phyloP scores from a whole-genome alignment of 2,888 invertebrate species.

The Gryllus longicercus region DNA sequence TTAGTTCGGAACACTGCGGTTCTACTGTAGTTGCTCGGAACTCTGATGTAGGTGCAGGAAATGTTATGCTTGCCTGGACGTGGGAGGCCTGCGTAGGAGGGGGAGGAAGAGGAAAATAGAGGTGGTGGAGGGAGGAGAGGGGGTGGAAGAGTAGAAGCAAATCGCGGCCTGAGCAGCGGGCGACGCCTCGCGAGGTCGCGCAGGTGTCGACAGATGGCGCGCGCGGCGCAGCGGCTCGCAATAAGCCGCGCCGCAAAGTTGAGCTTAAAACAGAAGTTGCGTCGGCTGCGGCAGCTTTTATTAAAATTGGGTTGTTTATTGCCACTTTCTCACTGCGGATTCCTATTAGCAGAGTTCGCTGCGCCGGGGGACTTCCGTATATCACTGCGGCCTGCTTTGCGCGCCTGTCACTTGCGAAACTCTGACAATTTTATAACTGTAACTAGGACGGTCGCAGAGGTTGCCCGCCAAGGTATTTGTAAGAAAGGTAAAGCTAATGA shows the following conservation, averaged over 20 bases:
- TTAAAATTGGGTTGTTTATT: conserved; percentile 17
- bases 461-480: too few relatives aligned
- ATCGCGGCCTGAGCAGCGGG: neutral
- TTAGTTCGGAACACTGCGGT: too few relatives aligned
- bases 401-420: neutral
- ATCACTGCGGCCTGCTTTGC: neutral
- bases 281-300: neutral
- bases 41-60: too few relatives aligned
- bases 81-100: too few relatives aligned
- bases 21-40: too few relatives aligned
- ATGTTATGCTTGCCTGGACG: too few relatives aligned
- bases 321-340: neutral
- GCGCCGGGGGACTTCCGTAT: neutral
- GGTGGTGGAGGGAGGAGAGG: too few relatives aligned
- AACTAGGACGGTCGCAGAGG: too few relatives aligned
- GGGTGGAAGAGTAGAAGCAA: too few relatives aligned
- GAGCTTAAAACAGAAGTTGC: neutral
- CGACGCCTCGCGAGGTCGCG: neutral
- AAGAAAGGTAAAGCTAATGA: too few relatives aligned
- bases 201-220: neutral
- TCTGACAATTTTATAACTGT: too few relatives aligned
- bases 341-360: neutral
- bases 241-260: neutral
- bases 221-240: neutral
- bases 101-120: too few relatives aligned